Conservation (phyloP, 1,140 invertebrate genomes). For the Plectrocnemia conspersa region DNA sequence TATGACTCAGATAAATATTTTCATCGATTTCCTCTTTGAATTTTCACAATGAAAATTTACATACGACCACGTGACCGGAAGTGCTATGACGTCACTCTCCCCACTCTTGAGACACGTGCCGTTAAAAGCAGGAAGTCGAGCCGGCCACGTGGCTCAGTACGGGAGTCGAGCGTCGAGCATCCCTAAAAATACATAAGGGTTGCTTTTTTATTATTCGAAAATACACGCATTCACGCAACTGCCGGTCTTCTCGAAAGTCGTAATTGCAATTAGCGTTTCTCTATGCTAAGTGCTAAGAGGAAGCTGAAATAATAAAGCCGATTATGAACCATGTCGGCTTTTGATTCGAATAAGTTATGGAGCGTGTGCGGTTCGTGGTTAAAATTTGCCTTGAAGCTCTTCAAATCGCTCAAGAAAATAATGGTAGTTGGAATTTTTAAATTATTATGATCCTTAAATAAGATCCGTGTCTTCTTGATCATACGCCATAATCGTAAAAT, state of each 20-base stretch:
- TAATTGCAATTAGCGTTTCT: too few species aligned
- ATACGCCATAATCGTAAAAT: background rate
- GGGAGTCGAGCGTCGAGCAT: constrained; percentile 24
- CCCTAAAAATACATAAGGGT: constrained; percentile 17
- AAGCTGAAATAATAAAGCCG: constrained; percentile 25
- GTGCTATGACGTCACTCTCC: constrained; percentile 24
- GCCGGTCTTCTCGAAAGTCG: too few species aligned
- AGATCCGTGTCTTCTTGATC: too few species aligned
- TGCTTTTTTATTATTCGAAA: constrained; percentile 4
- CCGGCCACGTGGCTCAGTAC: constrained; percentile 30
- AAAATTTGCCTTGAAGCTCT: background rate
- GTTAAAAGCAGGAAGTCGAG: constrained; percentile 33
- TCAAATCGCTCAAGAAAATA: too few species aligned
- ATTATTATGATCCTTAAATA: too few species aligned
- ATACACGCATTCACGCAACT: too few species aligned
- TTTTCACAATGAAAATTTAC: constrained; percentile 17
- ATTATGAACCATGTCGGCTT: constrained; percentile 19
- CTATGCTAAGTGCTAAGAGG: too few species aligned
- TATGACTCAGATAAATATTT: too few species aligned
- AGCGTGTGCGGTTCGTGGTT: too few species aligned
- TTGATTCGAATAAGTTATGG: constrained; percentile 27
- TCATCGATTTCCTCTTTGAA: too few species aligned
- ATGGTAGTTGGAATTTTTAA: too few species aligned
- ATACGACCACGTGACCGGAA: constrained; percentile 33
- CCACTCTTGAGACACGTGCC: constrained; percentile 22